Evolutionary conservation across 2,888 invertebrate species (phyloP), one percentile per base, ranked within the genome.

Genomic region (Gibbula magus): DNA sequence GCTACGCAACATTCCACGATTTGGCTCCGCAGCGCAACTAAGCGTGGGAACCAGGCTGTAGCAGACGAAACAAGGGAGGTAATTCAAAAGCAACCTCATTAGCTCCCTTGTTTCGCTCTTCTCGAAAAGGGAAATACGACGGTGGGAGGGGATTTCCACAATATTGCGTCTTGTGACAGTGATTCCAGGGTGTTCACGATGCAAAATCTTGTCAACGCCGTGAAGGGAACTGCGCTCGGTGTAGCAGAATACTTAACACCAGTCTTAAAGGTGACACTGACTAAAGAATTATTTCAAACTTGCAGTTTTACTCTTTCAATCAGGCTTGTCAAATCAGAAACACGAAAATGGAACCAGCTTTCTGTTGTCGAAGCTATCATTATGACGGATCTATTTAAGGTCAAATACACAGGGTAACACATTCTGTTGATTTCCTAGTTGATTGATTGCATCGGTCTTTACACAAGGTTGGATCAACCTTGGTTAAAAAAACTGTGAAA

Each of bases 231-330:
- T 70, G 98, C 98, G 45, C 94, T 99, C 35, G 97, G 97, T 85
- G 97, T 99, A 51, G 99, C 99, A 29, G 99, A 99, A 92, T 97
- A 97, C 93, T 94, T 99, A 90, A 99, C 98, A 85, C 99, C 99
- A 78, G 96, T 99, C 78, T 94, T 99, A 81, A 99, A 97, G 96
- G 99, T 97, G 94, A 35, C 18, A 22, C 7, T n/a, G 3, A 25
- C 16, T 29, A 13, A 56, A 56, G 13, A n/a, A 25, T 56, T n/a
- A n/a, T 10, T 18, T 10, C 10, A 18, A 52, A 52, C 52, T 10
- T n/a, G n/a, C n/a, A n/a, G 45, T 45, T 10, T 35, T 5, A 35
- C 35, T 35, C 4, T 45, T 45, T 10, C 4, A 45, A 45, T 45
- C 13, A 45, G 13, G 4, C 13, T 45, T 45, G 5, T 13, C 1